Evolutionary conservation across 1,140 invertebrate genomes (phyloP), one percentile per base, ranked within the genome.

Genomic region (Zophobas morio): DNA sequence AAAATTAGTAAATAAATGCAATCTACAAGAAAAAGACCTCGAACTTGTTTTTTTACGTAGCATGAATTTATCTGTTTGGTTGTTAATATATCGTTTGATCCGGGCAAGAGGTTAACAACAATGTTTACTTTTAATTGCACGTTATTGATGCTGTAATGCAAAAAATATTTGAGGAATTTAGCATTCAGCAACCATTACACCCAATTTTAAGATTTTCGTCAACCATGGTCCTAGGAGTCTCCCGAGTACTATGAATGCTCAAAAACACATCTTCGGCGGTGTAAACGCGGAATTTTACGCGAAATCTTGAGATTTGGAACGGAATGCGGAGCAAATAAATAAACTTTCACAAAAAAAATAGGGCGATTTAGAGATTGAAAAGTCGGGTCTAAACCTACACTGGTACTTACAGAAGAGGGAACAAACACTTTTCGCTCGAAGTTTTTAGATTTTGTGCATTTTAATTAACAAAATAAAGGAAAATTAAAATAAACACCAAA

Each of bases 301-400:
- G 42, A 70, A 72, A 73, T 20, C 8, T 39, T 36, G 73, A 79
- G 72, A 79, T 63, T 76, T 72, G 72, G 78, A 79, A 72, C 42
- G 78, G 78, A 75, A 79, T 75, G 53, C 60, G 40, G 71, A 57
- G 72, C 72, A 57, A 60, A 74, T 36, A 74, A 74, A 74, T 42
- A 47, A 53, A 72, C 53, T 74, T 47, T 74, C 54, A 74, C 47
- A 53, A 51, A 32, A 46, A 66, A 60, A 2, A 8, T 34, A 60
- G 20, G 1, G 36, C 39, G 46, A 70, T 3, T 47, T 70, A 32
- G 20, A 32, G 6, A 35, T 0, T 20, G 40, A 47, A 33, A 33
- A 39, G 1, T 35, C 53, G 66, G 46, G 33, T 42, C 6, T n/a
- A 36, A 32, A 36, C 8, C 6, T 2, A 49, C 20, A 40, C 20